These are phyloP conservation scores for Dasyprocta punctata DNA, from an alignment of 2,113 vertebrate genomes.

Conservation along the genomic window DNA sequence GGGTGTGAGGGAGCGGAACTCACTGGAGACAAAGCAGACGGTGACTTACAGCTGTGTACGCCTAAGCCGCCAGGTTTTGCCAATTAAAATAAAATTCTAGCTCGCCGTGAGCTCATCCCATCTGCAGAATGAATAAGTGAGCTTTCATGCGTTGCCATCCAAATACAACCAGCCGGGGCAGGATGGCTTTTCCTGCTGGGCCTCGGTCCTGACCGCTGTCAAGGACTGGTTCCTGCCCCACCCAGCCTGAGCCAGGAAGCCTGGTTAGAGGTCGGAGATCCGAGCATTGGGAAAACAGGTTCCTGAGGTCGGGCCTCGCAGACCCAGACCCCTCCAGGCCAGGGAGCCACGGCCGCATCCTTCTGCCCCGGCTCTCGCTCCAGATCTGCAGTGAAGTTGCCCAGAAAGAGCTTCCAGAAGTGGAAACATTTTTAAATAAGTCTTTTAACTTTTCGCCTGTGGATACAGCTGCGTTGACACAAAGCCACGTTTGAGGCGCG, in stretches of 20 bases:
- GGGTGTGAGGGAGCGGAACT: background rate
- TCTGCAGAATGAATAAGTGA: constrained; percentile 40
- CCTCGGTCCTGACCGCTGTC: background rate
- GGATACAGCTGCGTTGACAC: constrained; percentile 88
- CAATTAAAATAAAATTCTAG: constrained; percentile 42
- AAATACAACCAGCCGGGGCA: constrained; percentile 18
- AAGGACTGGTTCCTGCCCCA: background rate
- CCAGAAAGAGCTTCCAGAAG: constrained; percentile 79
- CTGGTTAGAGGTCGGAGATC: background rate
- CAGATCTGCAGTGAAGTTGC: background rate
- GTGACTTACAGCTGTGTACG: background rate
- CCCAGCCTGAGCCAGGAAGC: background rate
- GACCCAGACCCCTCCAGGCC: background rate
- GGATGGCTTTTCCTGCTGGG: constrained; percentile 30
- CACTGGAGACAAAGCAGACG: background rate
- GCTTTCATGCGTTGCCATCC: constrained; percentile 26
- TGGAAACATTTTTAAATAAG: constrained; percentile 81
- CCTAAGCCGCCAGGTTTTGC: background rate
- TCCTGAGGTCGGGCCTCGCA: background rate
- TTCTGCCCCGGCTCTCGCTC: background rate
- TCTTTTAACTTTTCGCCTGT: constrained; percentile 81
- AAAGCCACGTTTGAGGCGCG: constrained; percentile 86
- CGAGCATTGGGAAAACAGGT: rapidly evolving
- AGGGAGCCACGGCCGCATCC: background rate
- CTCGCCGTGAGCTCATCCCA: constrained; percentile 37